Evolutionary conservation across 2,113 vertebrate genomes (phyloP).

Genomic region (Puma concolor): DNA sequence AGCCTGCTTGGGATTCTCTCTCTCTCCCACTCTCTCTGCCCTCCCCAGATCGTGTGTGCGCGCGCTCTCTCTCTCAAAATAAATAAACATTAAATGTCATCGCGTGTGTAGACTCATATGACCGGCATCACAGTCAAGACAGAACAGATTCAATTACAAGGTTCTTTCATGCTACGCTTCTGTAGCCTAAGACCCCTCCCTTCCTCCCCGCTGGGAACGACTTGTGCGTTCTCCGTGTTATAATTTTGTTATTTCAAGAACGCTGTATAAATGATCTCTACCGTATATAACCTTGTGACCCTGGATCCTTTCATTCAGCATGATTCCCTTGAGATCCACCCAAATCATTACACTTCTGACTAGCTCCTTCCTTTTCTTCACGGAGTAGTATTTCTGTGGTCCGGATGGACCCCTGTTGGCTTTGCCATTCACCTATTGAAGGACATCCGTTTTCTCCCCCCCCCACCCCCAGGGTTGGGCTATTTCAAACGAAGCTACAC

Average conservation of each 20-base stretch:
- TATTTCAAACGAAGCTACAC: background rate
- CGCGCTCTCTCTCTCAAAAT: too few relatives aligned
- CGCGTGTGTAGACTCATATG: background rate
- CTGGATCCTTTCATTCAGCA: background rate
- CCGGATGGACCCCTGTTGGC: too few relatives aligned
- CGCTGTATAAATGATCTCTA: background rate
- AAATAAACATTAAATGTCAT: background rate
- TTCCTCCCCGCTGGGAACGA: too few relatives aligned
- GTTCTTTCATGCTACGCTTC: background rate
- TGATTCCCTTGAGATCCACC: background rate
- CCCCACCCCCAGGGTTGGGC: background rate
- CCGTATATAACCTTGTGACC: background rate
- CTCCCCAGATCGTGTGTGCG: too few relatives aligned
- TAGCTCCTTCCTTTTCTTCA: background rate
- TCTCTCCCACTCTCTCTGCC: too few relatives aligned
- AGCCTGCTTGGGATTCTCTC: too few relatives aligned
- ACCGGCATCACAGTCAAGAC: background rate
- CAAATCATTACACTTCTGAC: background rate
- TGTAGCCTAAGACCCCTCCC: background rate
- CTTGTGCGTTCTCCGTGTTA: background rate
- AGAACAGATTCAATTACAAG: background rate
- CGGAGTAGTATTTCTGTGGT: background rate
- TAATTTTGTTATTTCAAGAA: background rate
- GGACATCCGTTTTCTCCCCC: background rate
- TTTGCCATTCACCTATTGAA: background rate